Base-by-base conservation (phyloP, 2,888 invertebrate genomes). In the Cryptocephalus moraei region DNA sequence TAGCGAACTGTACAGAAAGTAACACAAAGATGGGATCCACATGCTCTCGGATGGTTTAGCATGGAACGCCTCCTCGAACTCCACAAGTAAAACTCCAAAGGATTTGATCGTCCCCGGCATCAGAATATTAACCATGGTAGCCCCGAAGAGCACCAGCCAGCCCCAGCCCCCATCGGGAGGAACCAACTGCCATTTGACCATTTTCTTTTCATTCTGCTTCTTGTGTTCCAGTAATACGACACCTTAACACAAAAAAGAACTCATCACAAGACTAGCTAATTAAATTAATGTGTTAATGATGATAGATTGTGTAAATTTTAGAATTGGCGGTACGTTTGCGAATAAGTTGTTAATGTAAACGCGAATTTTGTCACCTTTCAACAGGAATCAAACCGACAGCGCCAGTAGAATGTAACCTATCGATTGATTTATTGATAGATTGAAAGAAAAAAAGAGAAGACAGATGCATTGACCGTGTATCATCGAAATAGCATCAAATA, bases 71-170 rank as follows among this genome's bases (percentile, higher is more conserved):
- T 86, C 84, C 49, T 86, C 73, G 68, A 91, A 88, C 63, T 89
- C 90, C 36, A 88, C 81, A 61, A 89, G 81, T 0, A 91, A 72
- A 0, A 91, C 89, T 10, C 91, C 91, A 62, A 91, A 91, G 3
- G 90, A 90, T 68, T 91, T 91, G 42, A 91, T 84, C 1, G 87
- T 89, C 36, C 91, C 91, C 6, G 91, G 90, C 34, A 91, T 86
- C 14, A 91, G 74, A 56, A 91, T 81, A 65, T 91, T 90, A 46
- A 91, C 89, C 62, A 89, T 69, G 46, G 89, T 87, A 4, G 89
- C 80, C 43, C 88, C 80, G 70, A 78, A 61, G 63, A 81, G 58
- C 50, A 89, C 82, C 62, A 82, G 76, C 89, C 89, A 90, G 47
- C 89, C 89, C 87, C 88, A 89, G 54, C 84, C 85, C 22, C 89